phyloP scores from a whole-genome alignment of 2,797 vertebrate species.

The Lateolabrax maculatus region DNA sequence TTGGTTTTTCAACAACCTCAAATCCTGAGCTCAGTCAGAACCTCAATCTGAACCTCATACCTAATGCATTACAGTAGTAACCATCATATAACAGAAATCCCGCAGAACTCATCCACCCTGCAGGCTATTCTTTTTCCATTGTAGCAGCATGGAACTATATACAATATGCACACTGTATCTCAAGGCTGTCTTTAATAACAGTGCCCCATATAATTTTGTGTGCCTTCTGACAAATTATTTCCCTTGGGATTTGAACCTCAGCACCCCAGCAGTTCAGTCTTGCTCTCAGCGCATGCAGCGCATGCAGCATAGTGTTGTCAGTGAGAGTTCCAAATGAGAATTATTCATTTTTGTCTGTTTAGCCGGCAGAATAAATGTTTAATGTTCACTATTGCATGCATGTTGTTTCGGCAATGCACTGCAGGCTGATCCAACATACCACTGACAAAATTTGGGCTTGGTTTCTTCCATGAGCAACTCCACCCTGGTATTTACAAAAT shows the following conservation, averaged over 20 bases:
- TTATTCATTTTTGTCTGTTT: conserved; percentile 26
- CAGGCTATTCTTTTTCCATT: conserved; percentile 40
- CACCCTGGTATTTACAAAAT: conserved; percentile 72
- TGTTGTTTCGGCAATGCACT: conserved; percentile 15
- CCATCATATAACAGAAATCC: conserved; percentile 43
- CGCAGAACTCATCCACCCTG: conserved; percentile 46
- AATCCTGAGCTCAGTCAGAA: conserved; percentile 54
- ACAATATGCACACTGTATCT: conserved; percentile 34
- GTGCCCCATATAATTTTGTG: conserved; percentile 34
- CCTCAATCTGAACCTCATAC: conserved; percentile 66
- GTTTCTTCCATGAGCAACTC: conserved; percentile 40
- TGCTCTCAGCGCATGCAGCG: conserved; percentile 13
- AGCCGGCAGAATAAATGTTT: conserved; percentile 42
- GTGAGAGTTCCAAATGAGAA: conserved; percentile 41
- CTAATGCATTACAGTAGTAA: conserved; percentile 58
- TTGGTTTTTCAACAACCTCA: conserved; percentile 47
- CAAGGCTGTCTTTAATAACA: conserved; percentile 50
- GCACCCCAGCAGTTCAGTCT: conserved; percentile 30
- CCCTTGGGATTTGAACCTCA: conserved; percentile 26
- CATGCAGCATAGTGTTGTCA: conserved; percentile 17
- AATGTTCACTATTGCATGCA: conserved; percentile 25
- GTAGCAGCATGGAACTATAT: conserved; percentile 39
- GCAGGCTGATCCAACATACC: conserved; percentile 23
- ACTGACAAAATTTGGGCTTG: conserved; percentile 23
- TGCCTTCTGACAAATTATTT: conserved; percentile 53